Base-by-base conservation (phyloP, 1,140 invertebrate species). In the Atta cephalotes region DNA sequence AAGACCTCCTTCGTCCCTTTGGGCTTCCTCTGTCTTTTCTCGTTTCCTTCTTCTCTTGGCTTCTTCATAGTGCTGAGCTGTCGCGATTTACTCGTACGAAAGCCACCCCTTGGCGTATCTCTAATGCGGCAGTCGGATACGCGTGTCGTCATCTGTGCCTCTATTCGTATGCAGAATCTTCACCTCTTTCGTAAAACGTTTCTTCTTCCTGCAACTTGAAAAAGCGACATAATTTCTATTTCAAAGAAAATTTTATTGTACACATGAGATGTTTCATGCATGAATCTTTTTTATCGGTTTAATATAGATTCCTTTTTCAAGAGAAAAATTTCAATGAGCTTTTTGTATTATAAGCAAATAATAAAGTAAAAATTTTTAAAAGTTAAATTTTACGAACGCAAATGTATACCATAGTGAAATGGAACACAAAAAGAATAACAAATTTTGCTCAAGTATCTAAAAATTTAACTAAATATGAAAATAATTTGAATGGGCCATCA, bases 31-130 rank as follows among this genome's bases (percentile, higher is more conserved):
- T 25, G 53, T 62, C 66, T 62, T 35, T 35, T 66, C 39, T 58
- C 49, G 18, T 79, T 28, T 25, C 14, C 14, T 77, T 82, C 16
- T 18, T 82, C 65, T 72, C 49, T 35, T 66, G 49, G n/a, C 53
- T 87, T 66, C 31, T 76, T 84, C 72, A 74, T 84, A 68, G 56
- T 60, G 86, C 68, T 84, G 86, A 87, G 49, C 79, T 84, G 79
- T 87, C 86, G 86, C 86, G 60, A 87, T 87, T 82, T 87, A 74
- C 45, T 39, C 39, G 77, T 86, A 58, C 58, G 31, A 66, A 74
- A 53, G 56, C 70, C 79, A 87, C 80, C 85, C 80, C 66, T 74
- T 49, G 53, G 18, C 25, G 53, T 68, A 51, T 66, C 76, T 63
- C 56, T 86, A 70, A 60, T 70, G 39, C 56, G 74, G 21, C 53